Evolutionary conservation across 2,797 vertebrate species (phyloP).

Genomic region (Danio albolineatus): DNA sequence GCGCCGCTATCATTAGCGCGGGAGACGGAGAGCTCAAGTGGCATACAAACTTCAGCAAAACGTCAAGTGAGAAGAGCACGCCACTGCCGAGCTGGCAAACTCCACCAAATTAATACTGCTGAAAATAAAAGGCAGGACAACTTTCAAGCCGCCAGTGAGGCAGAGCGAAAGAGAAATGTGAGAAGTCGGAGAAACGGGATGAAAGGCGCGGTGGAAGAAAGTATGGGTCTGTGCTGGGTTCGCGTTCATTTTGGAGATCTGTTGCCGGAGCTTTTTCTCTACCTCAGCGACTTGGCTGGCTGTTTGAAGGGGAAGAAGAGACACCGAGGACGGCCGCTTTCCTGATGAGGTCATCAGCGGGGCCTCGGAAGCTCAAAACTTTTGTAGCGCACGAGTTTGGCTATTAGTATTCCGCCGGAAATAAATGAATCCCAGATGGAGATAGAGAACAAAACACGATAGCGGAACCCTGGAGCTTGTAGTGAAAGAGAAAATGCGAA

Average conservation of each 20-base stretch:
- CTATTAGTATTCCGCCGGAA: slow-evolving; percentile 41
- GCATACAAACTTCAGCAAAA: slow-evolving; percentile 90
- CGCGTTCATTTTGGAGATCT: slow-evolving; percentile 62
- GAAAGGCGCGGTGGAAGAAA: slow-evolving; percentile 59
- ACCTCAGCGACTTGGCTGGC: slow-evolving; percentile 67
- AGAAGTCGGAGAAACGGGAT: slow-evolving; percentile 57
- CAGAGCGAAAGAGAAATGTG: slow-evolving; percentile 69
- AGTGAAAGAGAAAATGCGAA: background rate
- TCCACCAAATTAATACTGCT: slow-evolving; percentile 87
- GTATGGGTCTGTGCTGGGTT: slow-evolving; percentile 58
- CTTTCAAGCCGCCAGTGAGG: slow-evolving; percentile 82
- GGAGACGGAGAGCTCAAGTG: slow-evolving; percentile 84
- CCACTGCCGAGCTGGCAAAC: slow-evolving; percentile 66
- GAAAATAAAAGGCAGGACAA: slow-evolving; percentile 89
- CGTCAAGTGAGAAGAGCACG: slow-evolving; percentile 79
- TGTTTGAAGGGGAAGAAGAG: slow-evolving; percentile 57
- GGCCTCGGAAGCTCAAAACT: slow-evolving; percentile 65
- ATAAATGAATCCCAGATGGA: slow-evolving; percentile 44
- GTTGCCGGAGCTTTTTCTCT: slow-evolving; percentile 64
- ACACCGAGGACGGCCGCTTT: slow-evolving; percentile 57
- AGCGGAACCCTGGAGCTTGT: background rate
- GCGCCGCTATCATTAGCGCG: slow-evolving; percentile 86
- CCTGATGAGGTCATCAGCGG: slow-evolving; percentile 81
- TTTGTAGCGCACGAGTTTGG: slow-evolving; percentile 49
- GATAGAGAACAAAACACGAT: slow-evolving; percentile 20